Evolutionary conservation across 2,797 vertebrate genomes (phyloP).

Genomic region (Onychomys leucogaster): DNA sequence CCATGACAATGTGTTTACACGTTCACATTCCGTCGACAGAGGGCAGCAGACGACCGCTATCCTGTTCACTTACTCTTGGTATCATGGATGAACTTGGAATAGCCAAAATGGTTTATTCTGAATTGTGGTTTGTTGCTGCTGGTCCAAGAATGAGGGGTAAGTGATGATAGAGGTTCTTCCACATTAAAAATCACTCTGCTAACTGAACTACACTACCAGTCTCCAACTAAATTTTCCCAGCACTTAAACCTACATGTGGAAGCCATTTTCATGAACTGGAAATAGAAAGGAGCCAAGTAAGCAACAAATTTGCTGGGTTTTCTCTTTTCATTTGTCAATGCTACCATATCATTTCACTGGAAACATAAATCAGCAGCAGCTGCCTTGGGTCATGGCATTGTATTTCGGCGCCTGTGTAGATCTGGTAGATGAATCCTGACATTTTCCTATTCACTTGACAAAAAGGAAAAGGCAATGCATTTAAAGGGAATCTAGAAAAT

Average conservation of each 20-base stretch:
- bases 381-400: not conserved
- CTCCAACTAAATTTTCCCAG: not conserved
- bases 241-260: not conserved
- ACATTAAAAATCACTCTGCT: not conserved
- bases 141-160: not conserved
- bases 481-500: conserved; percentile 21
- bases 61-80: not conserved
- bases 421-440: not conserved
- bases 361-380: not conserved
- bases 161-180: not conserved
- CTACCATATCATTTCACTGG: conserved; percentile 33
- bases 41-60: conserved; percentile 39
- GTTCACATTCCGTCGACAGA: conserved; percentile 37
- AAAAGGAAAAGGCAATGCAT: not conserved
- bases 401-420: not conserved
- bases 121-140: not conserved
- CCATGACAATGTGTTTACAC: not conserved
- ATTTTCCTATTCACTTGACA: not conserved
- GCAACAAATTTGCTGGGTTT: not conserved
- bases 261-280: not conserved
- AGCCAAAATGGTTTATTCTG: not conserved
- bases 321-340: not conserved
- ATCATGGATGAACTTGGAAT: not conserved
- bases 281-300: conserved; percentile 15
- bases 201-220: not conserved